Conservation (phyloP, 1,140 invertebrate genomes). For the Lethocerus indicus region DNA sequence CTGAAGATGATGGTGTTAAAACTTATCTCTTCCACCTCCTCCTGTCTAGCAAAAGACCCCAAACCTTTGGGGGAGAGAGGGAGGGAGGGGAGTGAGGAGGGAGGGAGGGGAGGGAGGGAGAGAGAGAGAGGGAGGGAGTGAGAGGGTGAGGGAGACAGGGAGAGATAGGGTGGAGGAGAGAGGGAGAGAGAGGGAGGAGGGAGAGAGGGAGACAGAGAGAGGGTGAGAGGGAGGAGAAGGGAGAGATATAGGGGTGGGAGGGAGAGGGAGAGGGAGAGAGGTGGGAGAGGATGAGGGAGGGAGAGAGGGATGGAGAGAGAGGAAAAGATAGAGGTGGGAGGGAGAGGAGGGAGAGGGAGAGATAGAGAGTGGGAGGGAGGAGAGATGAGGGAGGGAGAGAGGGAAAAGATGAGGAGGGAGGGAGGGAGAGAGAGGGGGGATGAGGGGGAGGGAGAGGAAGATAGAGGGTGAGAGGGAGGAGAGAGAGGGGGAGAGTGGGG, state of each 20-base stretch:
- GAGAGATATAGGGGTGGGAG: background rate
- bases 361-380: background rate
- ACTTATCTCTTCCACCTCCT: too few species aligned
- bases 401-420: background rate
- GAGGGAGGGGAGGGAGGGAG: background rate
- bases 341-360: too few species aligned
- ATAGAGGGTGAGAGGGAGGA: background rate
- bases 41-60: too few species aligned
- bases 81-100: too few species aligned
- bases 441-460: background rate
- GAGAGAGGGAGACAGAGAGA: background rate
- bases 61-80: too few species aligned
- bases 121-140: background rate
- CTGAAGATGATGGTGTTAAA: too few species aligned
- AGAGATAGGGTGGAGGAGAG: background rate
- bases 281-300: background rate
- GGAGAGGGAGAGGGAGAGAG: too few species aligned
- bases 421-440: background rate
- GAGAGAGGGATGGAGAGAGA: background rate
- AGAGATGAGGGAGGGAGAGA: background rate
- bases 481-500: background rate
- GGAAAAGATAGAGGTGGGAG: background rate
- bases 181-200: background rate
- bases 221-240: too few species aligned
- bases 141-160: background rate